phyloP scores from a whole-genome alignment of 2,888 invertebrate species.

The Aporophyla lueneburgensis region DNA sequence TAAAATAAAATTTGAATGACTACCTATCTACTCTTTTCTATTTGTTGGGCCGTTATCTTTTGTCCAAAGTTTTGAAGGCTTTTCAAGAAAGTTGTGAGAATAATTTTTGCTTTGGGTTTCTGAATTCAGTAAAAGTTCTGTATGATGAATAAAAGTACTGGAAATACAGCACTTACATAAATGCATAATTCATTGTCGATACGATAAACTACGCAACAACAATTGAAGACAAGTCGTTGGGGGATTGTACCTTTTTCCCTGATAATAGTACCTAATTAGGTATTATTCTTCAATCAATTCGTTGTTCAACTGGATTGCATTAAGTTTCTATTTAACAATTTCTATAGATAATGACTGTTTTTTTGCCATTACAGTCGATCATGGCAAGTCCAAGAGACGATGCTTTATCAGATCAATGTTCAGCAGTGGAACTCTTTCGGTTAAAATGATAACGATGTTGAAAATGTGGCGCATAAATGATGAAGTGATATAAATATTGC shows the following conservation, averaged over 20 bases:
- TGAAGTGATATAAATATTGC: not conserved
- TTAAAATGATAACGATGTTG: not conserved
- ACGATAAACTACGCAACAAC: not conserved
- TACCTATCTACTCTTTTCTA: not conserved
- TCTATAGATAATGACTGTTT: not conserved
- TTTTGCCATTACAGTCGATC: not conserved
- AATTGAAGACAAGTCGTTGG: not conserved
- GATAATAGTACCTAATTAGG: not conserved
- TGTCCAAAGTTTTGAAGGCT: conserved; percentile 30
- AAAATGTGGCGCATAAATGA: not conserved
- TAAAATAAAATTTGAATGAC: conserved; percentile 19
- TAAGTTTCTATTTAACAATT: not conserved
- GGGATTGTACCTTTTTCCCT: not conserved
- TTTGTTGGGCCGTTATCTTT: conserved; percentile 17
- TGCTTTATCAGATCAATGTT: too few species aligned
- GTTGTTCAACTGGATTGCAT: not conserved
- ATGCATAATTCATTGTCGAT: conserved; percentile 41
- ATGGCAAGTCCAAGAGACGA: not conserved
- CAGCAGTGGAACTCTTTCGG: not conserved
- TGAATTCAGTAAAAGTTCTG: conserved; percentile 21
- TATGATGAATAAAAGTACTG: conserved; percentile 15
- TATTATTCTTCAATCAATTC: not conserved
- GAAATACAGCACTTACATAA: conserved; percentile 20
- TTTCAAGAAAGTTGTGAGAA: conserved; percentile 19
- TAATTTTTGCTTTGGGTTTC: conserved; percentile 43